Conservation (phyloP, 2,888 invertebrate species). For the Phortica magna region DNA sequence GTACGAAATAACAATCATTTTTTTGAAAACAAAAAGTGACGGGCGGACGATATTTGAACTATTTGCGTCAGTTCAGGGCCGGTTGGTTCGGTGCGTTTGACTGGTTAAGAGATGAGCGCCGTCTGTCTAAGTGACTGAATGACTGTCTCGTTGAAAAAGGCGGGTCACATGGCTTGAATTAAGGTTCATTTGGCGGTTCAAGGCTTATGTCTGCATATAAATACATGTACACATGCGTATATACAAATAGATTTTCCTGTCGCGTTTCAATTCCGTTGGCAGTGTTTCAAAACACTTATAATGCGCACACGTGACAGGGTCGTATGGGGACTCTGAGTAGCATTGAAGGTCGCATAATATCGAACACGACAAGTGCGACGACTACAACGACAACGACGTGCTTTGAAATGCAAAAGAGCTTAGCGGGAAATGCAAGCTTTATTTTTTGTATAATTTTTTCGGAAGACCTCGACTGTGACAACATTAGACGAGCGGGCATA, state of each 20-base stretch:
- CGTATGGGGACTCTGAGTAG: background rate
- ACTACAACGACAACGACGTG: constrained; percentile 6
- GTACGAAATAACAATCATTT: constrained; percentile 36
- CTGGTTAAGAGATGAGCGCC: background rate
- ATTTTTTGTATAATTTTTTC: background rate
- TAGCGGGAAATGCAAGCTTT: background rate
- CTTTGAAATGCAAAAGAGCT: background rate
- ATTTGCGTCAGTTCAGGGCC: constrained; percentile 15
- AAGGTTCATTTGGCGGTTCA: background rate
- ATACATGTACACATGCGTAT: background rate
- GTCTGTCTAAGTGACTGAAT: background rate
- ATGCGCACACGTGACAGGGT: background rate
- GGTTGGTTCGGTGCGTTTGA: background rate
- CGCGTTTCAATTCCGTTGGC: background rate
- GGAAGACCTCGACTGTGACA: background rate
- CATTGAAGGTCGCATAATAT: background rate
- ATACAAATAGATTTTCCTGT: constrained; percentile 7
- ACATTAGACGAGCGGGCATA: background rate
- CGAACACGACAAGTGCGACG: background rate
- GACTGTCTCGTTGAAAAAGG: background rate
- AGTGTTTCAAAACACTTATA: background rate
- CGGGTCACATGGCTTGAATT: background rate
- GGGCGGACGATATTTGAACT: background rate
- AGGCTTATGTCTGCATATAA: background rate
- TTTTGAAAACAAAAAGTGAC: background rate